Percentiles rank a stretch among this genome's conserved stretches.
phyloP scores from a whole-genome alignment of 2,113 vertebrate species.

The Terrapene triunguis region DNA sequence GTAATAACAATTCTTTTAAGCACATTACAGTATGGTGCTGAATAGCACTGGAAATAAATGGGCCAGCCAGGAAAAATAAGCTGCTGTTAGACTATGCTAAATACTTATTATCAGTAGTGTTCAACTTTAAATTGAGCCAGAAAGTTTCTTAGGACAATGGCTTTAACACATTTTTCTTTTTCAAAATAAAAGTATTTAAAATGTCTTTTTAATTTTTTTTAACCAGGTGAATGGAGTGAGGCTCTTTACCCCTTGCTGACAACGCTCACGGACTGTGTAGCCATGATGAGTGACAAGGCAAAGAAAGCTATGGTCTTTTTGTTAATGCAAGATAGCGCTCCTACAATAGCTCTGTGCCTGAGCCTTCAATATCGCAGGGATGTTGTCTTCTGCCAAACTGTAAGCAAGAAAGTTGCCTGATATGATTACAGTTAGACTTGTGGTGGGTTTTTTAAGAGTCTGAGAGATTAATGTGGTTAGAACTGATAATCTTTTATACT shows the following conservation, averaged over 20 bases:
- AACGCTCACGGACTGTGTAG: conserved; percentile 95
- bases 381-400: conserved; percentile 98
- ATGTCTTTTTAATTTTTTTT: conserved; percentile 9
- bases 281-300: conserved; percentile 99
- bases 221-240: conserved; percentile 96
- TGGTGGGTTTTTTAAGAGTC: not conserved
- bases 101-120: not conserved
- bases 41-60: not conserved
- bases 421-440: not conserved
- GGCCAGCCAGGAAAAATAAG: not conserved
- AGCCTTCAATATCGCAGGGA: conserved; percentile 96
- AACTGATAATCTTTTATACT: not conserved
- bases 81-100: not conserved
- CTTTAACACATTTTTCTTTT: not conserved
- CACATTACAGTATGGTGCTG: not conserved
- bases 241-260: conserved; percentile 96
- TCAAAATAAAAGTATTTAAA: not conserved
- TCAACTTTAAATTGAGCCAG: not conserved
- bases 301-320: conserved; percentile 98
- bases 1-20: not conserved
- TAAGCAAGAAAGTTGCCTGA: conserved; percentile 71
- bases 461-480: not conserved
- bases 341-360: conserved; percentile 92
- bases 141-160: not conserved
- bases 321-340: conserved; percentile 97